phyloP scores from a whole-genome alignment of 37 sponge, comb jelly and placozoan species.

The Aplysina aerophoba region DNA sequence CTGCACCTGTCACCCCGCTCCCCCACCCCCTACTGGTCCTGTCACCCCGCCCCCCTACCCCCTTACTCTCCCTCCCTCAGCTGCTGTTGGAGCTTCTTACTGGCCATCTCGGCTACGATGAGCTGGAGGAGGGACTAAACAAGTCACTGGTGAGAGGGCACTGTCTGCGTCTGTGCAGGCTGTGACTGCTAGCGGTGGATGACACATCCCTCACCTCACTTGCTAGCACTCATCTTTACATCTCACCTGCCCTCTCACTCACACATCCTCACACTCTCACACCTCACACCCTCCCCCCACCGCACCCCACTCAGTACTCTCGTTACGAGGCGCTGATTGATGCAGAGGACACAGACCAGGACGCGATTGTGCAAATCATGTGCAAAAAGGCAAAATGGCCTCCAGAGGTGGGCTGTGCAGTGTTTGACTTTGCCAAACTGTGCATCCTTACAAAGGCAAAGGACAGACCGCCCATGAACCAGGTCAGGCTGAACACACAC shows the following conservation, averaged over 20 bases:
- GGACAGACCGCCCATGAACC: not conserved
- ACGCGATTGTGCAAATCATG: not conserved
- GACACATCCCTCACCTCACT: no score
- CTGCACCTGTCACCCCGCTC: no score
- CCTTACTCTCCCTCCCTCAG: not conserved
- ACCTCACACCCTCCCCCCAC: not conserved
- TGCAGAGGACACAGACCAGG: not conserved
- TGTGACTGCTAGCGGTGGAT: no score
- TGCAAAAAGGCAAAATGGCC: constrained; percentile 24
- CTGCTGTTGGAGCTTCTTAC: constrained; percentile 16
- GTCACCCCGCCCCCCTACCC: no score
- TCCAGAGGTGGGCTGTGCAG: not conserved
- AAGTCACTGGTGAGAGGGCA: no score
- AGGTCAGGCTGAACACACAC: constrained; percentile 13
- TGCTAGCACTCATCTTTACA: no score
- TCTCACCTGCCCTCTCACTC: no score
- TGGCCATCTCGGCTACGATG: not conserved
- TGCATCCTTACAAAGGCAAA: not conserved
- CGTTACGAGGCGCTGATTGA: constrained; percentile 9
- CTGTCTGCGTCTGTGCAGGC: no score
- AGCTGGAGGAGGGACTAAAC: not conserved
- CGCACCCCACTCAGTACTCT: not conserved
- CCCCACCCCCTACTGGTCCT: no score
- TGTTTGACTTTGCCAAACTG: not conserved
- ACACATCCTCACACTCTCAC: not conserved